Conservation (phyloP, 1,140 invertebrate genomes). For the Bombus haemorrhoidalis region DNA sequence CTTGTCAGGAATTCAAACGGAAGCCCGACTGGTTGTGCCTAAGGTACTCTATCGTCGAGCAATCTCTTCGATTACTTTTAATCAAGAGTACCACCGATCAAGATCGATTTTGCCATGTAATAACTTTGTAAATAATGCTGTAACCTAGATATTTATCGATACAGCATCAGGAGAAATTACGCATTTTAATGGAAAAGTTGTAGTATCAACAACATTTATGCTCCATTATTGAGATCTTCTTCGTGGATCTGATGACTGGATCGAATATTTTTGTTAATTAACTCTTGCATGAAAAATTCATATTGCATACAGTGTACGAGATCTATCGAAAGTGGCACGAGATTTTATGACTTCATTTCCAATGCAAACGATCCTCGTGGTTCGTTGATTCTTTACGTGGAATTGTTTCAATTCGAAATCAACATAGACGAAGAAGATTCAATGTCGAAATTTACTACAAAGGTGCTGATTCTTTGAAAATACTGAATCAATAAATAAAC, state of each 20-base stretch:
- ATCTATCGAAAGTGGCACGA: conserved; percentile 30
- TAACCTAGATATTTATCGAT: too few species aligned
- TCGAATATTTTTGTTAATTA: background rate
- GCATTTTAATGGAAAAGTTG: too few species aligned
- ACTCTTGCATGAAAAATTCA: background rate
- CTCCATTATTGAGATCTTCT: background rate
- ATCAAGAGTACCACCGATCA: background rate
- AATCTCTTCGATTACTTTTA: background rate
- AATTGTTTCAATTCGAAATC: background rate
- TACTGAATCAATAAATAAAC: too few species aligned
- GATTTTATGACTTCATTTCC: conserved; percentile 8
- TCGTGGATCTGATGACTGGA: too few species aligned
- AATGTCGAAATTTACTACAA: background rate
- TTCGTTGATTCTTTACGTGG: background rate
- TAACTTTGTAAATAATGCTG: background rate
- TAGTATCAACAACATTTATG: too few species aligned
- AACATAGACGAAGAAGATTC: background rate
- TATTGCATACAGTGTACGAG: background rate
- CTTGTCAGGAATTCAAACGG: conserved; percentile 64
- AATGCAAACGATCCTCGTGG: conserved; percentile 5
- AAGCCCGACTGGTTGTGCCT: conserved; percentile 13
- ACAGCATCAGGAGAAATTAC: background rate
- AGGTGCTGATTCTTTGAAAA: background rate
- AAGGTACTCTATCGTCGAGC: background rate
- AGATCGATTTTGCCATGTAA: background rate